These are phyloP conservation scores for Myotis myotis DNA, from an alignment of 2,797 vertebrate genomes.

Conservation along the genomic window DNA sequence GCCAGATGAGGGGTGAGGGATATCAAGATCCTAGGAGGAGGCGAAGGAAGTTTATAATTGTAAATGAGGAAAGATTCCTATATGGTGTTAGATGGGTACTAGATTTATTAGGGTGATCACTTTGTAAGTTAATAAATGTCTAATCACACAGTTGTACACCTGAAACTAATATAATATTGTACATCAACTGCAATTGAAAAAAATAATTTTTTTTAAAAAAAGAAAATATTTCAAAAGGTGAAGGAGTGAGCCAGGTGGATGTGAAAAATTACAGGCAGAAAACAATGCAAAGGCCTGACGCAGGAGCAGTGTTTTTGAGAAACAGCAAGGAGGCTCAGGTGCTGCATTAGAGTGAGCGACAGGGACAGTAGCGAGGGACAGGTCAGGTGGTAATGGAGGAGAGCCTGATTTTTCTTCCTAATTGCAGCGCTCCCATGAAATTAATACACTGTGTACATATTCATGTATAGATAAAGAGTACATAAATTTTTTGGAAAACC, in stretches of 20 bases:
- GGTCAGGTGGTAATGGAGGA: too few relatives aligned
- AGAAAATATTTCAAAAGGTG: neutral
- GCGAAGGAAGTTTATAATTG: neutral
- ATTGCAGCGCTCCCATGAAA: neutral
- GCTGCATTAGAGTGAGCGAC: neutral
- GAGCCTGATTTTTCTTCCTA: neutral
- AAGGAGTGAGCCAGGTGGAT: neutral
- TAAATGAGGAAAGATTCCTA: neutral
- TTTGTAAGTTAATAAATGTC: neutral
- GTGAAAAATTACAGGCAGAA: neutral
- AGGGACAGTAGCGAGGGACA: rapidly evolving
- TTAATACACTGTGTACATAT: neutral
- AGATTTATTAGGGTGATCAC: neutral
- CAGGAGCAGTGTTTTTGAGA: neutral
- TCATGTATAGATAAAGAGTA: neutral
- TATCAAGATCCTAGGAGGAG: neutral
- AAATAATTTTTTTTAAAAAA: neutral
- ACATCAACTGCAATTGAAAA: neutral
- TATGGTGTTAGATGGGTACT: neutral
- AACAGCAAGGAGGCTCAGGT: neutral
- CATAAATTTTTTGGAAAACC: neutral
- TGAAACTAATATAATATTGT: neutral
- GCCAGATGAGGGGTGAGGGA: neutral
- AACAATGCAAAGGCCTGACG: neutral
- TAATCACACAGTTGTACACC: neutral